Conservation (phyloP, 2,888 invertebrate genomes). For the Coleophora flavipennella region DNA sequence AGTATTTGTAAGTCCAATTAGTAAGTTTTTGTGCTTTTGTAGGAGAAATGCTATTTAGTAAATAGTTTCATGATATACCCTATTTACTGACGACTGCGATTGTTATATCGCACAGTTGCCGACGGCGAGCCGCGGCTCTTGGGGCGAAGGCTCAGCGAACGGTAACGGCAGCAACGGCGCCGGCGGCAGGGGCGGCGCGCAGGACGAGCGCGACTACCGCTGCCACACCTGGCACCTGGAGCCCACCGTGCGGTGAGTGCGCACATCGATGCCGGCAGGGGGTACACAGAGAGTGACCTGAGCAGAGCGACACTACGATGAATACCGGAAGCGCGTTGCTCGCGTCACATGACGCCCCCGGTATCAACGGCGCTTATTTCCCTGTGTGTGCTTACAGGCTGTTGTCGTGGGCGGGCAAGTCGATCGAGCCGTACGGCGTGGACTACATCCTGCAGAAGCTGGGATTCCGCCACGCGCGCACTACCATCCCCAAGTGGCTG, state of each 20-base stretch:
- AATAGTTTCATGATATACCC: no score
- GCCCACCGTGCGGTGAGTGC: slow-evolving; percentile 83
- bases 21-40: no score
- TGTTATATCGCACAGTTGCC: no score
- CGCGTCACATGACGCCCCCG: no score
- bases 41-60: no score
- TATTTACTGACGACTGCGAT: no score
- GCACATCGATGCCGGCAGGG: no score
- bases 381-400: slow-evolving; percentile 53
- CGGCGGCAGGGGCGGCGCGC: slow-evolving; percentile 52
- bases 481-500: slow-evolving; percentile 99
- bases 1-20: no score
- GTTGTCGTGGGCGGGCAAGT: slow-evolving; percentile 93
- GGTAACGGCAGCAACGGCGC: slow-evolving; percentile 37
- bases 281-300: no score
- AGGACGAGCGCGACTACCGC: slow-evolving; percentile 88
- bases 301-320: no score
- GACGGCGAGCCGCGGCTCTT: background rate
- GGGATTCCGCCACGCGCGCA: slow-evolving; percentile 96
- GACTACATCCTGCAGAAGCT: slow-evolving; percentile 98
- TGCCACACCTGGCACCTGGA: slow-evolving; percentile 96
- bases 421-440: slow-evolving; percentile 98
- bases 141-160: slow-evolving; percentile 10
- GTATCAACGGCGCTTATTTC: no score
- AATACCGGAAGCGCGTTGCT: no score